Conservation (phyloP, 35 echinoderm and acorn worm genomes). For the Stichopus chloronotus region DNA sequence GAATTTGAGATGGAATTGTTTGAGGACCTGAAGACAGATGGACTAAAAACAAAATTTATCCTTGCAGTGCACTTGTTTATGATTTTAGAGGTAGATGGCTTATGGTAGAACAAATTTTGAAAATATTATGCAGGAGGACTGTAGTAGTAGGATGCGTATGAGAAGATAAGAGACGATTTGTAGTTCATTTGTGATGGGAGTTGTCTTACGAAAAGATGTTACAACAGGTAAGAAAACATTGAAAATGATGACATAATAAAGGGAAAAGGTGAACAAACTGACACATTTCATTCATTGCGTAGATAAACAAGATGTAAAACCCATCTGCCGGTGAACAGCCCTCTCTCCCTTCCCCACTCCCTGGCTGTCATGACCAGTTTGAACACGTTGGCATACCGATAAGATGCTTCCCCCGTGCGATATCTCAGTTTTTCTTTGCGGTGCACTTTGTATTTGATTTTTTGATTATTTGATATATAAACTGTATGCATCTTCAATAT, state of each 20-base stretch:
- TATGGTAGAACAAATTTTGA: too few relatives aligned
- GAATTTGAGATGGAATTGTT: too few relatives aligned
- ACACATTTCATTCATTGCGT: neutral
- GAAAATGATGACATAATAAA: neutral
- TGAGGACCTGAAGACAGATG: too few relatives aligned
- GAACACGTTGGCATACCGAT: neutral
- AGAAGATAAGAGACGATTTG: too few relatives aligned
- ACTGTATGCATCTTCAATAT: slow-evolving; percentile 61
- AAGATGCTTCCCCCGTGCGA: slow-evolving; percentile 8
- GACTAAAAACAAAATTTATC: too few relatives aligned
- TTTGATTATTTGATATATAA: neutral
- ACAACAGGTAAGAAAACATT: neutral
- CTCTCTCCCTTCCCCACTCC: slow-evolving; percentile 4
- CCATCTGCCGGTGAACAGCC: slow-evolving; percentile 40
- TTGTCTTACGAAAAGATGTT: neutral
- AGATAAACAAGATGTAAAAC: neutral
- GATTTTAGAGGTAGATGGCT: too few relatives aligned
- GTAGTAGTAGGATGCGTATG: too few relatives aligned
- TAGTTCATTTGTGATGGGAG: neutral
- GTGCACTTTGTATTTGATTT: slow-evolving; percentile 42
- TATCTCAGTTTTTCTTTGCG: slow-evolving; percentile 42
- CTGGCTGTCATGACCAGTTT: neutral
- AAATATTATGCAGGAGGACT: too few relatives aligned
- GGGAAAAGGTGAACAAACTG: neutral
- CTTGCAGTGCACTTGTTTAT: too few relatives aligned